Evolutionary conservation across 2,113 vertebrate species (phyloP).

Genomic region (Turnix velox): DNA sequence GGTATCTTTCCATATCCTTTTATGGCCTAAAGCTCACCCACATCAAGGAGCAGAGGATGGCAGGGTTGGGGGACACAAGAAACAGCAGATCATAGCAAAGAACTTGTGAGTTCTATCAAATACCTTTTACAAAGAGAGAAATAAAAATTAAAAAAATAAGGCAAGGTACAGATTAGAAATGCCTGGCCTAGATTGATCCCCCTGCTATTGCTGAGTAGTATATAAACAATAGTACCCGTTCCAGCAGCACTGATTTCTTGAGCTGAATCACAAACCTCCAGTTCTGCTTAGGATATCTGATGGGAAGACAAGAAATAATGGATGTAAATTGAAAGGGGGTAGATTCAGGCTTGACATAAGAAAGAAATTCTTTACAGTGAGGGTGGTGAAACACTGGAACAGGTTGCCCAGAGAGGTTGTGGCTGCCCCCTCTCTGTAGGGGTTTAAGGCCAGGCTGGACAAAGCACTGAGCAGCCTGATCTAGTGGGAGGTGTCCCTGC

Average conservation of each 20-base stretch:
- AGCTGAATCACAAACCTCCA: not conserved
- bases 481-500: too few relatives aligned
- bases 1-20: not conserved
- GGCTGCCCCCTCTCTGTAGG: too few relatives aligned
- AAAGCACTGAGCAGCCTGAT: too few relatives aligned
- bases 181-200: not conserved
- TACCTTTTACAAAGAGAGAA: not conserved
- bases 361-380: too few relatives aligned
- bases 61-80: not conserved
- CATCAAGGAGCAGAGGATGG: rapidly evolving
- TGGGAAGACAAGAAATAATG: too few relatives aligned
- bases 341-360: too few relatives aligned
- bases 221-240: not conserved
- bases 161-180: not conserved
- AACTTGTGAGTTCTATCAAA: not conserved
- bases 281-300: not conserved
- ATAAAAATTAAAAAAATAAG: not conserved
- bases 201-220: rapidly evolving
- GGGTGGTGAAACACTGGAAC: too few relatives aligned
- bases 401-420: too few relatives aligned
- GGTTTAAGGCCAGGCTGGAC: too few relatives aligned
- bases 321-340: too few relatives aligned
- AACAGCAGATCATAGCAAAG: not conserved
- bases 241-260: not conserved
- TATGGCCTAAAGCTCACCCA: not conserved